Evolutionary conservation across 2,113 vertebrate species (phyloP), one percentile per base, ranked within the genome.

Genomic region (Tylochromis polylepis): DNA sequence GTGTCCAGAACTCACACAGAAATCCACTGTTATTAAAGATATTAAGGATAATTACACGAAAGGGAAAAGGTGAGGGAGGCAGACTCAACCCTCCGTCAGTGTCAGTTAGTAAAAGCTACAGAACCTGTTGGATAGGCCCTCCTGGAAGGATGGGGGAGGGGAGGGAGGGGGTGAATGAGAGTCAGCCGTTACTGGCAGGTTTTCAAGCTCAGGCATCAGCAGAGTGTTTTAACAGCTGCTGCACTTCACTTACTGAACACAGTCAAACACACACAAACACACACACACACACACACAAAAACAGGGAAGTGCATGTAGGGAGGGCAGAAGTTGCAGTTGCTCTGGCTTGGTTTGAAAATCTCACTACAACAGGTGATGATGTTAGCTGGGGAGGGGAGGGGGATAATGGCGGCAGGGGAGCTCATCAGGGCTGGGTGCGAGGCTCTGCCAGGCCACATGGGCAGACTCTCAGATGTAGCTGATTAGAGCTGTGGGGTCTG

Each of bases 181-280:
- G 94, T 91, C 95, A 95, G 95, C 94, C 91, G 94, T 94, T 95
- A 92, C 93, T 95, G 95, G 95, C 95, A 96, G 95, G 86, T 95
- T 95, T 94, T 95, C 91, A 95, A 92, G 85, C 87, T 87, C 95
- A 95, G 94, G 92, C 95, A 94, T 94, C 88, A 81, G 58, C 92
- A 89, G 78, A 95, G 93, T 96, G 95, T 95, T 96, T 95, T 95
- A 95, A 95, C 96, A 96, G 95, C 95, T 96, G 95, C 95, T 93
- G 89, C 93, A 92, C 90, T 93, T 95, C 93, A 94, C 87, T 90
- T 55, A 11, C 55, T 83, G 14, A 81, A 85, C 31, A 82, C 75
- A 57, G 79, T 3, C 83, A 91, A 10, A 75, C 82, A 77, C 84
- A 88, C 83, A 31, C 36, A 60, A 38, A 70, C 43, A 36, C 79